Evolutionary conservation across 92 coral and sea anemone genomes (phyloP).

Genomic region (Zoanthus sociatus): DNA sequence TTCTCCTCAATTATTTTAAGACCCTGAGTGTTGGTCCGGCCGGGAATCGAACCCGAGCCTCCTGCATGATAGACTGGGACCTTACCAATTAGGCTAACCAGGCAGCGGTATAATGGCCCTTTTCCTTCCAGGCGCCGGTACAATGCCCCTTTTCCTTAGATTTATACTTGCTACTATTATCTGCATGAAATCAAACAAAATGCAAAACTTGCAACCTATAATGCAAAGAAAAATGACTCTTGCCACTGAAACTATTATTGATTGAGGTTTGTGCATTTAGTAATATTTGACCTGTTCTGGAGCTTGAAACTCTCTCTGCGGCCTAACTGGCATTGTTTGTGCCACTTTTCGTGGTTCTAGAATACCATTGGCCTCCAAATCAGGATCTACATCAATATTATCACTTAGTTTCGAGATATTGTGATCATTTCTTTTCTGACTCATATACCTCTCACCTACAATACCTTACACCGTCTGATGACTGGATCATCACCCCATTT

Average conservation of each 20-base stretch:
- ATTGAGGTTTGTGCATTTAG: not conserved
- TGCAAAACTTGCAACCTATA: not conserved
- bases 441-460: not conserved
- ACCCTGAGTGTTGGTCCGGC: too few species aligned
- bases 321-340: not conserved
- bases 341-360: not conserved
- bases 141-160: too few species aligned
- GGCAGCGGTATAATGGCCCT: too few species aligned
- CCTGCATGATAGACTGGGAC: too few species aligned
- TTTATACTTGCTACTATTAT: too few species aligned
- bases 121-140: too few species aligned
- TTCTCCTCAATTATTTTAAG: too few species aligned
- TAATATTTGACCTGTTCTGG: not conserved
- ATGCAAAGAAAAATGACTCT: not conserved
- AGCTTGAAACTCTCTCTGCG: slow-evolving; percentile 10
- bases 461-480: slow-evolving; percentile 33
- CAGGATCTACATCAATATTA: not conserved
- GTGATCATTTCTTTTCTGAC: not conserved
- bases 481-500: slow-evolving; percentile 13
- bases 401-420: too few species aligned
- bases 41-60: too few species aligned
- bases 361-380: not conserved
- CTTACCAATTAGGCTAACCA: too few species aligned
- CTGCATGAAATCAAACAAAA: too few species aligned
- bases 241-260: not conserved